phyloP scores from a whole-genome alignment of 2,797 vertebrate genomes.

The Pangasius mekongensis region DNA sequence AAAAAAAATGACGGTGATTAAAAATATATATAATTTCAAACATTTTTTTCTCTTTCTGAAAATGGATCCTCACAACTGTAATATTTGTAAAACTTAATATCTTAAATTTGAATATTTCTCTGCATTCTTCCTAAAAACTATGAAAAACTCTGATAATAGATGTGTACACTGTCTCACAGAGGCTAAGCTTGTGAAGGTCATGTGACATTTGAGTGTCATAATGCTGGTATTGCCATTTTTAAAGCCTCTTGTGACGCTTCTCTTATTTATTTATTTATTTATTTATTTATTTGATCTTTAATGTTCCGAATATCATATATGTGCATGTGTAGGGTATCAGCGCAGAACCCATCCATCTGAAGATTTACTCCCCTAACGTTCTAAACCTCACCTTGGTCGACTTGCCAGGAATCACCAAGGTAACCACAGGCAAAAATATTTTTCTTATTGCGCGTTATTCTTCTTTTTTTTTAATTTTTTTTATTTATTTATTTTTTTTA shows the following conservation, averaged over 20 bases:
- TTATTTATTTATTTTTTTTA: too few species aligned
- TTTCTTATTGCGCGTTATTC: background rate
- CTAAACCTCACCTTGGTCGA: constrained; percentile 86
- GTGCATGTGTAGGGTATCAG: constrained; percentile 75
- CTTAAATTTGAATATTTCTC: background rate
- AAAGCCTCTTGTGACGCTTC: background rate
- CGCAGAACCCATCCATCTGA: constrained; percentile 80
- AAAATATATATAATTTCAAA: background rate
- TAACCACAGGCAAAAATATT: constrained; percentile 51
- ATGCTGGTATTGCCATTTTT: background rate
- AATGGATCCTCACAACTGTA: too few species aligned
- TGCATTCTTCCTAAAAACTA: background rate
- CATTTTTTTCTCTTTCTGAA: too few species aligned
- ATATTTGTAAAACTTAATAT: background rate
- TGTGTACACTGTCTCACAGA: too few species aligned
- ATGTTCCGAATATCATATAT: background rate
- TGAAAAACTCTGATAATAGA: too few species aligned
- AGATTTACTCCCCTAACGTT: constrained; percentile 82
- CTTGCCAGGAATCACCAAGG: constrained; percentile 85
- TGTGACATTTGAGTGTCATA: background rate
- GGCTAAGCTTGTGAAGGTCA: background rate
- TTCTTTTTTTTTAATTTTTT: too few species aligned
- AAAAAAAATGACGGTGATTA: too few species aligned
- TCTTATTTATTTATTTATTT: too few species aligned
- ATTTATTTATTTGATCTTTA: background rate